Conservation (phyloP, 2,113 vertebrate genomes). For the Dissostichus mawsoni region DNA sequence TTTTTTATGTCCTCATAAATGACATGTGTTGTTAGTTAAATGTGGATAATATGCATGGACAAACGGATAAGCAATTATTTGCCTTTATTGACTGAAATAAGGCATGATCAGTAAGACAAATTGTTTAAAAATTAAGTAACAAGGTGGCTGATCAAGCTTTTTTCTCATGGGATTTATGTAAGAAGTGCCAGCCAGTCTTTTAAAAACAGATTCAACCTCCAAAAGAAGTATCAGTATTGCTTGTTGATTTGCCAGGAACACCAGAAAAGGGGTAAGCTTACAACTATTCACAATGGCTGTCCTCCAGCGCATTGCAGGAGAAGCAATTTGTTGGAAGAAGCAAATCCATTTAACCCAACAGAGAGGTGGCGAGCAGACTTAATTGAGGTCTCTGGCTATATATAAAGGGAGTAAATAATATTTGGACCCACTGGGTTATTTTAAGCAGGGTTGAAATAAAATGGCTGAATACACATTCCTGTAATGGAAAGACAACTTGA, state of each 20-base stretch:
- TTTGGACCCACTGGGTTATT: slow-evolving; percentile 64
- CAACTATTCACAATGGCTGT: slow-evolving; percentile 48
- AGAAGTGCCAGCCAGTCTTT: slow-evolving; percentile 18
- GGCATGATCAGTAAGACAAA: slow-evolving; percentile 37
- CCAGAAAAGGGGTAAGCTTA: slow-evolving; percentile 22
- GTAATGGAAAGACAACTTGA: slow-evolving; percentile 56
- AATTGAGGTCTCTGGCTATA: slow-evolving; percentile 75
- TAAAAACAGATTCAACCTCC: slow-evolving; percentile 29
- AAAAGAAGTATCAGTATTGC: slow-evolving; percentile 35
- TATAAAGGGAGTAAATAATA: slow-evolving; percentile 79
- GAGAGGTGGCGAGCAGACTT: slow-evolving; percentile 73
- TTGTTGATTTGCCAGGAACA: slow-evolving; percentile 48
- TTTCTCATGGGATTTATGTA: background rate
- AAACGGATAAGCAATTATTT: slow-evolving; percentile 41
- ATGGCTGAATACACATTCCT: slow-evolving; percentile 40
- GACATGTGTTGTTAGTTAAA: slow-evolving; percentile 59
- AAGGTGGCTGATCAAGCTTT: background rate
- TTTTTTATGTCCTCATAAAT: slow-evolving; percentile 61
- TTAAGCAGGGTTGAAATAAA: slow-evolving; percentile 56
- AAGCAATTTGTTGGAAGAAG: slow-evolving; percentile 75
- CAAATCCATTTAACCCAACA: slow-evolving; percentile 77
- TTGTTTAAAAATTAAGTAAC: slow-evolving; percentile 18
- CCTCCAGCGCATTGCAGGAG: slow-evolving; percentile 44
- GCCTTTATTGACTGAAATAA: slow-evolving; percentile 42
- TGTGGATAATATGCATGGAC: slow-evolving; percentile 46